Base-by-base conservation (phyloP, 2,113 vertebrate species). In the Bambusicola thoracicus region DNA sequence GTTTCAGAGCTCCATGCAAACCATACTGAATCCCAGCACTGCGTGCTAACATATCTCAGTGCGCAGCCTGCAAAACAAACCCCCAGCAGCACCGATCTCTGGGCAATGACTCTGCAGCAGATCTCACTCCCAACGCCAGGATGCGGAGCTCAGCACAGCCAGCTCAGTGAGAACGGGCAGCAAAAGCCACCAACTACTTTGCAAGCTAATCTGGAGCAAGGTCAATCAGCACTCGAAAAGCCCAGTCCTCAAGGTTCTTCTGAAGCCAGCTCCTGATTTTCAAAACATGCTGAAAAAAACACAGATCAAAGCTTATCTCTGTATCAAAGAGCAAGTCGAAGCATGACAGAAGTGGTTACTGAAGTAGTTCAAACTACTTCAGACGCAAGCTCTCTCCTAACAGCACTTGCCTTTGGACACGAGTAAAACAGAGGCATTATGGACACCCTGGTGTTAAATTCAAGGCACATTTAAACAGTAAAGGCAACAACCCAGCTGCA, bases 21-120 rank as follows among this genome's bases (percentile, higher is more conserved):
- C n/a, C 29, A 53, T 27, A 10, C 22, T 19, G 3, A 29, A 63
- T 5, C 70, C 43, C 48, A 53, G 19, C n/a, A 38, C n/a, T 7
- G 19, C 13, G 8, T 0, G 15, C 43, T 21, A 61, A 53, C 17
- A 5, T 17, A 5, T 17, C 22, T 40, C 2, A 34, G 16, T 7
- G 4, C 48, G 11, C 21, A 21, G 80, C 40, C 68, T 34, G 49
- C 13, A 16, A 7, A 43, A 20, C 16, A 8, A 8, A 5, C 21
- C 25, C 11, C 27, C 70, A 61, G 48, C 79, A 80, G 30, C 41
- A 78, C 5, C 32, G 11, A 12, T 1, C 32, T 18, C 77, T 11
- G 19, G 4, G 73, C 63, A 3, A 11, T 0, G 0, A 4, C 44
- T 44, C 6, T 21, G 53, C 40, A 32, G 15, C 2, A 10, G 13